Conservation (phyloP, 2,888 invertebrate genomes). For the Marronus borbonicus region DNA sequence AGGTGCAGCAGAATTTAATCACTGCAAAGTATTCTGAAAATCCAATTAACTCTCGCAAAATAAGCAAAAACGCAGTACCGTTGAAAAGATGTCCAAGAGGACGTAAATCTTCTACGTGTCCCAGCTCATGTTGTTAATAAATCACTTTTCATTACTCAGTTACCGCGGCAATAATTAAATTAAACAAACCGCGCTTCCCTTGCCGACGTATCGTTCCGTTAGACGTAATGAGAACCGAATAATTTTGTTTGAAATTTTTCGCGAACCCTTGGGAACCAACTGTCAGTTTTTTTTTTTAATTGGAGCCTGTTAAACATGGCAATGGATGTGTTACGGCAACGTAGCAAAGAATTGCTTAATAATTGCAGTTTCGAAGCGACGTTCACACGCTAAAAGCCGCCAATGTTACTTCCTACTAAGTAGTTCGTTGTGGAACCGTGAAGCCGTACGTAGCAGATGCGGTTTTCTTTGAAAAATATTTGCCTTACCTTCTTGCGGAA, state of each 20-base stretch:
- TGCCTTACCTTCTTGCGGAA: too few species aligned
- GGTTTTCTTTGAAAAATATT: background rate
- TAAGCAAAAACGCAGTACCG: too few species aligned
- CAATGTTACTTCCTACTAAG: background rate
- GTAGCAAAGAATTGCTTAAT: background rate
- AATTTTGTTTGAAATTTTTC: background rate
- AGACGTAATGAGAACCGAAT: background rate
- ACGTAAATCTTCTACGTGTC: too few species aligned
- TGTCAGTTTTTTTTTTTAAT: conserved; percentile 2
- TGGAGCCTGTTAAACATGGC: background rate
- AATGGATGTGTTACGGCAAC: background rate
- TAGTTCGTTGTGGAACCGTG: background rate
- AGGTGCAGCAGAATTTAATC: too few species aligned
- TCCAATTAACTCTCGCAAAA: too few species aligned
- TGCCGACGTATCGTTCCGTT: too few species aligned
- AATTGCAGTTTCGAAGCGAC: background rate
- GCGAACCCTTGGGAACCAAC: conserved; percentile 6
- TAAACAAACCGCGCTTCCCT: too few species aligned
- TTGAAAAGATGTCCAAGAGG: too few species aligned
- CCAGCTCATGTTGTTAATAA: too few species aligned
- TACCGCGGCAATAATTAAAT: too few species aligned
- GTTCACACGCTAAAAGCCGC: conserved; percentile 3
- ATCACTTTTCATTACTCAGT: too few species aligned
- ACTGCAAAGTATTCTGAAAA: too few species aligned
- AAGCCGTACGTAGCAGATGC: background rate